These are phyloP conservation scores for Drosophila subpulchrella DNA, from an alignment of 1,140 invertebrate genomes.

Conservation along the genomic window DNA sequence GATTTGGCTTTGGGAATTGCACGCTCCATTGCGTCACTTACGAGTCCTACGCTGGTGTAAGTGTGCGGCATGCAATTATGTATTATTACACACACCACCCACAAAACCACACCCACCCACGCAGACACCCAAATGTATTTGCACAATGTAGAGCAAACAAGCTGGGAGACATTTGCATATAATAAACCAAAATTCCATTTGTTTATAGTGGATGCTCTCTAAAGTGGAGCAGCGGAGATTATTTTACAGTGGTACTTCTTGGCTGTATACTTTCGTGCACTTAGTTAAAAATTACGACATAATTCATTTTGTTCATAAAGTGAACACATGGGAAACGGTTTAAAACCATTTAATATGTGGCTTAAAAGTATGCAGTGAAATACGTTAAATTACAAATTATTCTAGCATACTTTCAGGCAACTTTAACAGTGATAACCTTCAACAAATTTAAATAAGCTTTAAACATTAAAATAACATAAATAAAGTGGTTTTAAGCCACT, in stretches of 20 bases:
- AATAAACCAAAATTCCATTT: constrained; percentile 42
- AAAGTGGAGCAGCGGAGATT: constrained; percentile 8
- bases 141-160: constrained; percentile 39
- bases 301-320: no score
- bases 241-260: not conserved
- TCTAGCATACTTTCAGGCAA: no score
- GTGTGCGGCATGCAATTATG: constrained; percentile 30
- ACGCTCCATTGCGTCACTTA: constrained; percentile 53
- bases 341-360: no score
- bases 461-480: no score
- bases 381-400: no score
- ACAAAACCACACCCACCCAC: not conserved
- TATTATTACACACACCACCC: constrained; percentile 31
- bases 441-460: no score
- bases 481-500: no score
- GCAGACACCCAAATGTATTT: constrained; percentile 8
- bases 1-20: constrained; percentile 60
- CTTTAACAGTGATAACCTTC: no score
- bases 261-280: no score
- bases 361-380: no score
- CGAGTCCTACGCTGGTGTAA: constrained; percentile 10
- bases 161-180: constrained; percentile 44
- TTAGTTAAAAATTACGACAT: no score
- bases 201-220: constrained; percentile 5
- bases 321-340: no score